Evolutionary conservation across 2,888 invertebrate genomes (phyloP).

Genomic region (Xanthorhoe designata): DNA sequence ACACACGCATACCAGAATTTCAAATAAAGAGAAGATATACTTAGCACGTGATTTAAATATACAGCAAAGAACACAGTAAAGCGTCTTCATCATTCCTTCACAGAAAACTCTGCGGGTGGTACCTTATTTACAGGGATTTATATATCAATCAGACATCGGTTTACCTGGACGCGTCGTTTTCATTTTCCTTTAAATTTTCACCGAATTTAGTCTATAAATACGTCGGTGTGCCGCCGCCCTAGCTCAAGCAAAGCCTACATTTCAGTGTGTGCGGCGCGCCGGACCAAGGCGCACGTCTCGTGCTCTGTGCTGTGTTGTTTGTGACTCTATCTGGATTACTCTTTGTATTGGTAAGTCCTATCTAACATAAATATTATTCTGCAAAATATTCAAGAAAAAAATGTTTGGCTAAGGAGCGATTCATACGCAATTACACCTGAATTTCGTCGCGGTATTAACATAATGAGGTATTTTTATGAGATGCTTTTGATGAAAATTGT

Average conservation of each 20-base stretch:
- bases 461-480: constrained; percentile 6
- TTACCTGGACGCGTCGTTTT: background rate
- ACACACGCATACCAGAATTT: too few relatives aligned
- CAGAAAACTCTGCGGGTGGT: background rate
- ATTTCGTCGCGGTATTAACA: background rate
- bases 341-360: constrained; percentile 35
- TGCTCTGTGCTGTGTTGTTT: constrained; percentile 33
- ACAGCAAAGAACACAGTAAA: too few relatives aligned
- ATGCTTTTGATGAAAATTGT: constrained; percentile 5
- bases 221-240: constrained; percentile 34
- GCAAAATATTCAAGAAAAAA: background rate
- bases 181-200: background rate
- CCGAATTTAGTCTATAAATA: constrained; percentile 16
- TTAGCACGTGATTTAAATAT: too few relatives aligned
- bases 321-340: constrained; percentile 41
- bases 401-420: background rate
- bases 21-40: too few relatives aligned
- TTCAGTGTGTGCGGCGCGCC: constrained; percentile 52
- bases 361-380: background rate
- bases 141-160: background rate
- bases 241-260: constrained; percentile 51
- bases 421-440: background rate
- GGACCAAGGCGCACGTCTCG: constrained; percentile 44
- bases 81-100: too few relatives aligned
- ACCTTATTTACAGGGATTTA: background rate